These are phyloP conservation scores for Molorchus minor DNA, from an alignment of 2,888 invertebrate genomes.

Conservation along the genomic window DNA sequence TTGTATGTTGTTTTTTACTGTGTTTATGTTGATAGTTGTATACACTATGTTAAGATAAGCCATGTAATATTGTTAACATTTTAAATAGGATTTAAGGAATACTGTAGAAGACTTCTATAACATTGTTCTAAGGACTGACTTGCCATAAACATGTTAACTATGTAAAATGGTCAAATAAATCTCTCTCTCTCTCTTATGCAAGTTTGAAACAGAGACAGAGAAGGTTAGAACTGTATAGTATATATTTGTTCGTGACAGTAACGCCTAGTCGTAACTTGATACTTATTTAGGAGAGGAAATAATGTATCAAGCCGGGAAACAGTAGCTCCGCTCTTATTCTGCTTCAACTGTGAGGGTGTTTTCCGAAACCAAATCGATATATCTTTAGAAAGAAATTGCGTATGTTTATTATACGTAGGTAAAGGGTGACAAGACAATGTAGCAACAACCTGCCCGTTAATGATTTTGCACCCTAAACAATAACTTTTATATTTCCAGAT, in stretches of 20 bases:
- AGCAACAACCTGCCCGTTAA: too few species aligned
- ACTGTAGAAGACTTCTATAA: background rate
- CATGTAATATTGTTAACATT: background rate
- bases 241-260: constrained; percentile 18
- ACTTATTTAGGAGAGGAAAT: constrained; percentile 18
- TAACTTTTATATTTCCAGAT: too few species aligned
- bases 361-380: constrained; percentile 16
- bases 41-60: background rate
- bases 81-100: background rate
- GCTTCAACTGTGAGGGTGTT: constrained; percentile 5
- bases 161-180: background rate
- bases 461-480: too few species aligned
- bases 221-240: constrained; percentile 10
- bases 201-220: background rate
- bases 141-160: background rate
- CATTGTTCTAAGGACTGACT: background rate
- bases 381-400: background rate
- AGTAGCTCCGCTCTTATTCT: background rate
- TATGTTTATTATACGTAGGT: too few species aligned
- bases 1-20: too few species aligned
- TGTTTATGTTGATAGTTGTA: too few species aligned
- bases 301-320: constrained; percentile 6
- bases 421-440: too few species aligned
- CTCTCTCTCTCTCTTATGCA: background rate
- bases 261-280: constrained; percentile 19